These are phyloP conservation scores for Montifringilla adamsi DNA, from an alignment of 2,113 vertebrate species.

Conservation along the genomic window DNA sequence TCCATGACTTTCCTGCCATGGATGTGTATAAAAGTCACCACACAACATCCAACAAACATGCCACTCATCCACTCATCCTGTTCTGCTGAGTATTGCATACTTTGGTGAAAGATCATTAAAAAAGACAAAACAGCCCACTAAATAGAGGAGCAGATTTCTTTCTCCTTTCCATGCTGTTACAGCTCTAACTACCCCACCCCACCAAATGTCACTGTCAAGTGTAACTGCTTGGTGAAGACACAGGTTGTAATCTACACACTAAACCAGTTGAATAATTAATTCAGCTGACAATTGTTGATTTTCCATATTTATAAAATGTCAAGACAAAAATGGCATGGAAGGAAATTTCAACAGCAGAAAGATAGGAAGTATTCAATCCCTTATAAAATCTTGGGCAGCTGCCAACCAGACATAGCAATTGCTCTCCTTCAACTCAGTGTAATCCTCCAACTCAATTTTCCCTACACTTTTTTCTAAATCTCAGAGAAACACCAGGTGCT, in stretches of 20 bases:
- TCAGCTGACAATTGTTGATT: background rate
- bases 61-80: background rate
- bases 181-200: background rate
- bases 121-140: background rate
- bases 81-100: background rate
- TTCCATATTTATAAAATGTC: background rate
- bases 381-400: background rate
- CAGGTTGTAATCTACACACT: background rate
- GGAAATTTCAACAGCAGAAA: background rate
- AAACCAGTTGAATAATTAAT: background rate
- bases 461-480: background rate
- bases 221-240: background rate
- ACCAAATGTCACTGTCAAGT: background rate
- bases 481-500: background rate
- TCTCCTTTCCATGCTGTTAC: background rate
- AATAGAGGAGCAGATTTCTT: background rate
- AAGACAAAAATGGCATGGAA: background rate
- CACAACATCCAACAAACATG: rapidly evolving
- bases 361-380: background rate
- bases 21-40: background rate
- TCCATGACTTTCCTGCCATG: background rate
- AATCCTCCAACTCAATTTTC: background rate
- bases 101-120: background rate
- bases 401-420: background rate
- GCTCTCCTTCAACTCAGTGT: background rate